Evolutionary conservation across 2,888 invertebrate species (phyloP).

Genomic region (Rhyacophila evoluta): DNA sequence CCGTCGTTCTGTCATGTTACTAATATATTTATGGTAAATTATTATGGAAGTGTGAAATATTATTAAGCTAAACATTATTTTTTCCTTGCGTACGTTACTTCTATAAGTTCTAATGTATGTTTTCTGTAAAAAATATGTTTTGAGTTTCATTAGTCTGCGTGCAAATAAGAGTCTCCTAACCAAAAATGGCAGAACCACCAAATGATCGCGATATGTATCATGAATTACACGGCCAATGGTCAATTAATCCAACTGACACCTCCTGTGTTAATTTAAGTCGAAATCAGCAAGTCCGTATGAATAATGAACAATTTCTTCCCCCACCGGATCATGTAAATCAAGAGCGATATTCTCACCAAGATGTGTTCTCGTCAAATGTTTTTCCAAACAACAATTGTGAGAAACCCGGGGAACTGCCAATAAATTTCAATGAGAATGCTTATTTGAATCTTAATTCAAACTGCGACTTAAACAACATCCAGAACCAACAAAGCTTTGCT

Average conservation of each 20-base stretch:
- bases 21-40: background rate
- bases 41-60: background rate
- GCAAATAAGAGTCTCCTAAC: constrained; percentile 59
- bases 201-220: constrained; percentile 67
- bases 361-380: constrained; percentile 37
- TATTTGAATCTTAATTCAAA: constrained; percentile 36
- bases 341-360: constrained; percentile 34
- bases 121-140: background rate
- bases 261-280: constrained; percentile 30
- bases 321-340: constrained; percentile 39
- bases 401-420: constrained; percentile 20
- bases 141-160: background rate
- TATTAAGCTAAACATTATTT: background rate
- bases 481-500: constrained; percentile 55
- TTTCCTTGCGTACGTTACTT: background rate
- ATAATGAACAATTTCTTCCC: constrained; percentile 34
- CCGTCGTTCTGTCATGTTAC: background rate
- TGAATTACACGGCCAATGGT: constrained; percentile 66
- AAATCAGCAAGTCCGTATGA: constrained; percentile 29
- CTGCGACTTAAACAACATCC: constrained; percentile 23
- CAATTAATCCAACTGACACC: constrained; percentile 35
- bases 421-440: constrained; percentile 25
- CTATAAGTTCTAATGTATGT: background rate
- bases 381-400: constrained; percentile 28
- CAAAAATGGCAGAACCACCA: constrained; percentile 70